Conservation (phyloP, 2,113 vertebrate genomes). For the Madoqua kirkii region DNA sequence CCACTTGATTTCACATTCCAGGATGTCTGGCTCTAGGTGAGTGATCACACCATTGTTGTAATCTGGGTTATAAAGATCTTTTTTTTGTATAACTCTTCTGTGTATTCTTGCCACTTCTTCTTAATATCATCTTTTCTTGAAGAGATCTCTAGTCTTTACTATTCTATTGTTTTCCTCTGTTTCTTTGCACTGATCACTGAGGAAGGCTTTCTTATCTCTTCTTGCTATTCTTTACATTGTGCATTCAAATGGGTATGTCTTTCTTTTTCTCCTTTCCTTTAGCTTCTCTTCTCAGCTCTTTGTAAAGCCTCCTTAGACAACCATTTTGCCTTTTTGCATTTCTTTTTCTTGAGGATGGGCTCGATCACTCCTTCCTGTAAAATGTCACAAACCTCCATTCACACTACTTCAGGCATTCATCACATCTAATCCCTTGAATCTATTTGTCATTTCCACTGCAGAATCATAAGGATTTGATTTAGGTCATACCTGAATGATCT, state of each 20-base stretch:
- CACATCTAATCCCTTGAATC: not conserved
- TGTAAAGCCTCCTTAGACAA: not conserved
- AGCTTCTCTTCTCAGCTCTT: not conserved
- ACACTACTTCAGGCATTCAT: not conserved
- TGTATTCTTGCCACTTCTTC: not conserved
- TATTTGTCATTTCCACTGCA: not conserved
- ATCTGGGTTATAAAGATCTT: not conserved
- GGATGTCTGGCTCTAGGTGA: not conserved
- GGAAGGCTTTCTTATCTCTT: not conserved
- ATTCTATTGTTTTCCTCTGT: not conserved
- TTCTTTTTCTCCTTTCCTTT: not conserved
- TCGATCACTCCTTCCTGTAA: not conserved
- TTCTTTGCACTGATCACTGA: not conserved
- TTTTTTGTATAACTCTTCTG: not conserved
- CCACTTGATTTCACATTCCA: not conserved
- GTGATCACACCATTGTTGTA: not conserved
- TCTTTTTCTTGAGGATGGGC: not conserved
- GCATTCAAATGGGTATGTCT: not conserved
- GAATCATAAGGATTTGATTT: not conserved
- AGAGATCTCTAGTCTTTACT: not conserved
- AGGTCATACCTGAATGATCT: not conserved
- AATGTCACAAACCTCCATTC: not conserved
- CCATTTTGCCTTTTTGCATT: not conserved
- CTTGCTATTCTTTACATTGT: not conserved
- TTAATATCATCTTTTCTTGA: not conserved